Percentiles rank a stretch among this genome's conserved stretches.
Conservation (phyloP, 1,140 invertebrate species). For the Oscheius sp. region DNA sequence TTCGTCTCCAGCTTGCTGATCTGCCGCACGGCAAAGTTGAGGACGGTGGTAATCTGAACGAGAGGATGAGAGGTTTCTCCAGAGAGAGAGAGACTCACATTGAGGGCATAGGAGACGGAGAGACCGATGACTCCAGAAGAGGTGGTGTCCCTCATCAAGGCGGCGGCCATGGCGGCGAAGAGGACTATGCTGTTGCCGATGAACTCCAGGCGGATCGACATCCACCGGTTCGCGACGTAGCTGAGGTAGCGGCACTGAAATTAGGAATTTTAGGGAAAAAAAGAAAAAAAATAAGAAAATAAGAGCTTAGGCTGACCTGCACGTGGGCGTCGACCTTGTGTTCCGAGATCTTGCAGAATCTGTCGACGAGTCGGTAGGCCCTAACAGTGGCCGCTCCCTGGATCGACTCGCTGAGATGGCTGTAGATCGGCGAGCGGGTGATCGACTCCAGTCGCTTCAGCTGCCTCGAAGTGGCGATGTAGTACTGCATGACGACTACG, state of each 20-base stretch:
- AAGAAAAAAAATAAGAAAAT: background rate
- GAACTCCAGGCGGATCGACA: constrained; percentile 66
- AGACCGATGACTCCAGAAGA: constrained; percentile 63
- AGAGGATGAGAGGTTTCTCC: background rate
- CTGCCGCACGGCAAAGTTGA: constrained; percentile 95
- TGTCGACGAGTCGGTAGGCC: constrained; percentile 63
- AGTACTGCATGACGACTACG: constrained; percentile 81
- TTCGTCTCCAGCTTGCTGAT: constrained; percentile 94
- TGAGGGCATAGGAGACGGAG: constrained; percentile 62
- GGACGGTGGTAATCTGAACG: constrained; percentile 75
- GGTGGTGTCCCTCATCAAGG: constrained; percentile 50
- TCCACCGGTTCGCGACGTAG: constrained; percentile 62
- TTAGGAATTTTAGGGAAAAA: background rate
- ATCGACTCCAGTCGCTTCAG: constrained; percentile 91
- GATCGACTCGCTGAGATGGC: constrained; percentile 88
- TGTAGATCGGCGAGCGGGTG: constrained; percentile 92
- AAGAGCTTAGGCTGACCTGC: constrained; percentile 39
- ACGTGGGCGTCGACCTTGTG: constrained; percentile 63
- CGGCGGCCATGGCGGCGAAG: constrained; percentile 65
- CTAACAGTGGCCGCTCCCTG: constrained; percentile 66
- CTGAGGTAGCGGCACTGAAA: constrained; percentile 48
- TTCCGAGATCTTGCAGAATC: constrained; percentile 65
- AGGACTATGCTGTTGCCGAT: constrained; percentile 67
- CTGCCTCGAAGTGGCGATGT: constrained; percentile 87
- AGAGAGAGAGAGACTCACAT: constrained; percentile 27